Evolutionary conservation across 2,113 vertebrate genomes (phyloP), one percentile per base, ranked within the genome.

Genomic region (Leucosticte australis): DNA sequence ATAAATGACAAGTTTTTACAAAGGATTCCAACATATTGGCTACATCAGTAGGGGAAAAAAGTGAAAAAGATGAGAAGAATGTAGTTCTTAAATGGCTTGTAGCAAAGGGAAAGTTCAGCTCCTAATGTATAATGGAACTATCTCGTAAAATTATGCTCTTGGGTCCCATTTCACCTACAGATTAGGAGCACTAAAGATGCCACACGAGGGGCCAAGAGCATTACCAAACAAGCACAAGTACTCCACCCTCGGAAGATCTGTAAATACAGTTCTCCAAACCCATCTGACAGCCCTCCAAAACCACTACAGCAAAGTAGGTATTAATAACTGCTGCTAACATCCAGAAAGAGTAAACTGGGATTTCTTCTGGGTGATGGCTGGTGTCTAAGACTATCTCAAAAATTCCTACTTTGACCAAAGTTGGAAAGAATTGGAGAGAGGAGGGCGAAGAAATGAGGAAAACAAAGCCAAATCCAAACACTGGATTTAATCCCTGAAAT

Each of bases 1-100:
- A 52, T 86, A 97, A 96, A 92, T 89, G 33, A 81, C 87, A 90
- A 80, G 70, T 92, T 96, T 95, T 96, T 57, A 62, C 39, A 53
- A 87, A 94, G 71, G 59, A 74, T 94, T 96, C 87, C 65, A 92
- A 84, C 23, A 65, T 71, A 63, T 44, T 94, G 57, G 56, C 83
- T 64, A 28, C 44, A 50, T 68, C 64, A 69, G 60, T 93, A 95
- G 13, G 69, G 63, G 46, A 90, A 95, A 82, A 42, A 74, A 53
- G 53, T 81, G 76, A 62, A 87, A 95, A 92, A 94, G 46, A 60
- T 64, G 14, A 95, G 13, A 19, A 37, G 20, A 92, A 33, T 44
- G 23, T 60, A 86, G 69, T 41, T 97, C 46, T 90, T 81, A 78
- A 81, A 78, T 69, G 52, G 27, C 62, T 7, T 33, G 33, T 81